phyloP scores from a whole-genome alignment of 1,140 invertebrate genomes.

The Capitella teleta region DNA sequence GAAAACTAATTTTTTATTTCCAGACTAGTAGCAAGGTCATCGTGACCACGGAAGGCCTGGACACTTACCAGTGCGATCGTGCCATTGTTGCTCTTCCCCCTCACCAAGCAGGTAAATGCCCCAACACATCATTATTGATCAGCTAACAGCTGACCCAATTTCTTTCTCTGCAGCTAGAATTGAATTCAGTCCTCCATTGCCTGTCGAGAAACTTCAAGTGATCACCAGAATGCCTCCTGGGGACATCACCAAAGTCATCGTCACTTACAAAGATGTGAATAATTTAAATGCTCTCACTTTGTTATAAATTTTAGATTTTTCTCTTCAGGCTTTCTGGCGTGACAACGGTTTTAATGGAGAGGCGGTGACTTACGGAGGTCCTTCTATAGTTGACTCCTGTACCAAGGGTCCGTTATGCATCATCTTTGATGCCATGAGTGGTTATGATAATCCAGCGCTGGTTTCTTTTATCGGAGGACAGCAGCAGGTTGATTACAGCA shows the following conservation, averaged over 20 bases:
- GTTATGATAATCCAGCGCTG: constrained; percentile 35
- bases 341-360: constrained; percentile 39
- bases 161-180: constrained; percentile 31
- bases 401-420: constrained; percentile 34
- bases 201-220: constrained; percentile 24
- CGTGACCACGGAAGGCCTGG: not conserved
- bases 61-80: not conserved
- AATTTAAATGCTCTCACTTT: not conserved
- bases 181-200: constrained; percentile 31
- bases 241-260: constrained; percentile 37
- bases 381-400: constrained; percentile 17
- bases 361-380: constrained; percentile 38
- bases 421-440: constrained; percentile 40
- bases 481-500: constrained; percentile 22
- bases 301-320: not conserved
- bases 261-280: constrained; percentile 38
- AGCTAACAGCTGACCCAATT: too few relatives aligned
- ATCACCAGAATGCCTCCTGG: constrained; percentile 35
- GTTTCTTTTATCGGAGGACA: constrained; percentile 41
- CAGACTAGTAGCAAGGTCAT: not conserved
- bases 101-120: not conserved
- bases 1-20: not conserved
- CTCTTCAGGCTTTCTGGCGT: constrained; percentile 40
- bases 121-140: constrained; percentile 7
- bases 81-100: not conserved